Percentiles rank a stretch among this genome's conserved stretches.
phyloP scores from a whole-genome alignment of 2,797 vertebrate species.

The Streptopelia turtur region DNA sequence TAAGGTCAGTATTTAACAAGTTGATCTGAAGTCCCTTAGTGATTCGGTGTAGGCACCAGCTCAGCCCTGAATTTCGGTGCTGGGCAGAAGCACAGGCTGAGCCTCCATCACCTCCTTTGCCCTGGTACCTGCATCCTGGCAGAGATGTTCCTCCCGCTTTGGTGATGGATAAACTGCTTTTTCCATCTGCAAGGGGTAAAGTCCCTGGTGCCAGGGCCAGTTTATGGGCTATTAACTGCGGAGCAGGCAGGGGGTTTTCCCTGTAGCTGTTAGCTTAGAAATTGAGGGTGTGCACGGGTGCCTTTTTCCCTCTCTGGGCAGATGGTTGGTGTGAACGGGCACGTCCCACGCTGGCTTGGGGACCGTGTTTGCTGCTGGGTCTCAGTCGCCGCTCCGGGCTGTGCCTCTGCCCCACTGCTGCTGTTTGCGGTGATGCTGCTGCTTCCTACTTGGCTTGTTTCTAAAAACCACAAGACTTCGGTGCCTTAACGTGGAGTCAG shows the following conservation, averaged over 20 bases:
- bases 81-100: not conserved
- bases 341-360: not conserved
- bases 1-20: no score
- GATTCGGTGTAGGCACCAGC: no score
- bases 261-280: not conserved
- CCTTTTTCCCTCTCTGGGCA: not conserved
- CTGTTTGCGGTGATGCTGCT: not conserved
- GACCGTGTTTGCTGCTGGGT: not conserved
- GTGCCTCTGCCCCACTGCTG: not conserved
- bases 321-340: not conserved
- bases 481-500: not conserved
- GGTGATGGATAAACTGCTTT: not conserved
- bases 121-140: not conserved
- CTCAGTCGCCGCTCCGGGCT: not conserved
- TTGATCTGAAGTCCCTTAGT: no score
- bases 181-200: not conserved
- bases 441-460: not conserved
- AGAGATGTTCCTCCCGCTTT: not conserved
- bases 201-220: rapidly evolving
- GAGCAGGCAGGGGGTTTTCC: not conserved
- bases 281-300: rapidly evolving
- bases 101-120: not conserved
- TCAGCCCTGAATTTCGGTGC: not conserved
- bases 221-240: not conserved
- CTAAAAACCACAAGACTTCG: not conserved